Base-by-base conservation (phyloP, 2,797 vertebrate genomes). In the Cephalopachus bancanus region DNA sequence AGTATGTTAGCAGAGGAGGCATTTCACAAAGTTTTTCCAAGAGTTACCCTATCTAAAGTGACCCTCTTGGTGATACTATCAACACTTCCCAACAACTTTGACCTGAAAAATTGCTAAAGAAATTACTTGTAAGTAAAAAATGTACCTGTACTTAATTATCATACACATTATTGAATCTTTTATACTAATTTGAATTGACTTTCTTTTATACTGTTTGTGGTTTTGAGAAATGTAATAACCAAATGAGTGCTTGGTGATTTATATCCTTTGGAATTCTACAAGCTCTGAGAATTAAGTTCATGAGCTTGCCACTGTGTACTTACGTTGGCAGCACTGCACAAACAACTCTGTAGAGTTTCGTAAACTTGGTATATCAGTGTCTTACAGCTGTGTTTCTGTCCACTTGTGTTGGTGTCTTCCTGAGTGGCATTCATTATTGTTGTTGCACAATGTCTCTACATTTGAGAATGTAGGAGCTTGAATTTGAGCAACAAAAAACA, bases 171-270 rank as follows among this genome's bases (percentile, higher is more conserved):
- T 26, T 37, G 4, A 76, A 88, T 67, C 2, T 81, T 91, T 67
- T 49, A 37, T 59, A 37, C 10, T 55, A 83, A 79, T 12, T 65
- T 67, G 5, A 76, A 51, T 5, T 75, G 15, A 33, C 1, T 16
- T 78, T 64, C 16, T 86, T 96, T 83, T 30, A 24, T 30, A 7
- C 3, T 19, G 1, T 62, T n/a, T 80, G 4, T n/a, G 10, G 16
- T 60, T 95, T 87, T 57, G 64, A 87, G 24, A 89, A 92, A 83
- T 55, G 44, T 89, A 84, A 76, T 71, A 88, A 78, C 10, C 15
- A 28, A 92, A 83, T 83, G 49, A 0, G 26, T 60, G 10, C 1
- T 65, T 80, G 26, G n/a, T 55, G 22, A 75, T 83, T 95, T 76
- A 69, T 15, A 69, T 88, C 2, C 30, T 88, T 92, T 84, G 11